A percentile compares a stretch with the other conserved stretches of the same genome.
phyloP scores from a whole-genome alignment of 2,797 vertebrate species.

The Tenualosa thibaudeaui region DNA sequence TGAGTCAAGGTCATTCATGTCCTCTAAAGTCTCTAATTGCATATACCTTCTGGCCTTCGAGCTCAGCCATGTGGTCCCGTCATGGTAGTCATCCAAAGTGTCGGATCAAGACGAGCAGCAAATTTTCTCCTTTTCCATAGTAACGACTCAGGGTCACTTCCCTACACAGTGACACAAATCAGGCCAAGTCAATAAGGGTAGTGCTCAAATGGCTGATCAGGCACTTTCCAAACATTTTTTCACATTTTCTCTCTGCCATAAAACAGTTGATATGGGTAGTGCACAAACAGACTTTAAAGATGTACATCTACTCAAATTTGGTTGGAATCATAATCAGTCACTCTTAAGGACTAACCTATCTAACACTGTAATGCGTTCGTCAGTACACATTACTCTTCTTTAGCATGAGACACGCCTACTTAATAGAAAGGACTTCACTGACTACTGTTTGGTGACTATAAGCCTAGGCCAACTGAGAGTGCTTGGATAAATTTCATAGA shows the following conservation, averaged over 20 bases:
- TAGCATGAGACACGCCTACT: not conserved
- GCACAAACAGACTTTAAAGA: not conserved
- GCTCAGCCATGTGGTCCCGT: slow-evolving; percentile 75
- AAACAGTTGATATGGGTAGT: not conserved
- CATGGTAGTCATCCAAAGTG: slow-evolving; percentile 73
- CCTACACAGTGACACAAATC: slow-evolving; percentile 49
- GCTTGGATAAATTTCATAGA: not conserved
- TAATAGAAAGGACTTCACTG: not conserved
- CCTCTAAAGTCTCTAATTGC: too few relatives aligned
- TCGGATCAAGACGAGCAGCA: slow-evolving; percentile 74
- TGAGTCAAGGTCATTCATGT: too few relatives aligned
- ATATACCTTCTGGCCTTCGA: slow-evolving; percentile 65
- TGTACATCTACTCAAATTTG: not conserved
- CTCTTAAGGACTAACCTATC: too few relatives aligned
- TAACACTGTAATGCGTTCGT: too few relatives aligned
- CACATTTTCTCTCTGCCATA: not conserved
- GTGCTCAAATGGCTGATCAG: not conserved
- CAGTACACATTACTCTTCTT: not conserved
- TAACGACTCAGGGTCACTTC: slow-evolving; percentile 64
- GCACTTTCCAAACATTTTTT: not conserved
- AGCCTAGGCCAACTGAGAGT: not conserved
- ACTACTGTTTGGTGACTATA: not conserved
- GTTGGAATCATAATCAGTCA: not conserved
- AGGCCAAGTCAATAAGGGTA: not conserved
- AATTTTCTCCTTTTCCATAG: slow-evolving; percentile 61